Evolutionary conservation across 2,888 invertebrate genomes (phyloP).

Genomic region (Sinelater perroti): DNA sequence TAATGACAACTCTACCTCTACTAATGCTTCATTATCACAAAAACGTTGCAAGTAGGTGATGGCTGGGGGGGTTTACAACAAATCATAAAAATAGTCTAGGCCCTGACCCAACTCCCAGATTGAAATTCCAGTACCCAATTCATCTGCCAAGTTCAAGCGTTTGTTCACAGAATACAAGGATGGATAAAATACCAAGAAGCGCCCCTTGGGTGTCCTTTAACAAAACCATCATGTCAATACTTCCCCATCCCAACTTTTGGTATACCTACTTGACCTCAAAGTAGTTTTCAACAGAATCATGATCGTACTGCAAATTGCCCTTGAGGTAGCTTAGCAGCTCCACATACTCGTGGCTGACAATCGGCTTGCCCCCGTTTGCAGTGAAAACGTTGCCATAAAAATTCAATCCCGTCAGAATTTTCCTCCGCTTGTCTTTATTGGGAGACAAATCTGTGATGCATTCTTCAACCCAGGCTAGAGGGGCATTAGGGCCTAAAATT

Average conservation of each 20-base stretch:
- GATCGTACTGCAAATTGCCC: slow-evolving; percentile 80
- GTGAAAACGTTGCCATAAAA: slow-evolving; percentile 94
- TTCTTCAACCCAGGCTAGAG: slow-evolving; percentile 80
- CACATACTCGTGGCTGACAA: slow-evolving; percentile 81
- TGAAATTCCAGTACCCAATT: slow-evolving; percentile 85
- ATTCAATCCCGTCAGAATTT: slow-evolving; percentile 89
- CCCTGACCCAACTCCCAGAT: slow-evolving; percentile 98
- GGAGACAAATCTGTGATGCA: slow-evolving; percentile 81
- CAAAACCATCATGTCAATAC: not conserved
- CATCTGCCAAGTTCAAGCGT: slow-evolving; percentile 79
- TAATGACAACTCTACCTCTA: too few species aligned
- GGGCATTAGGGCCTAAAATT: slow-evolving; percentile 84
- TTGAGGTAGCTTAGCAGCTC: slow-evolving; percentile 78
- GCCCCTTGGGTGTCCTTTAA: slow-evolving; percentile 71
- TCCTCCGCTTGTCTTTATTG: slow-evolving; percentile 69
- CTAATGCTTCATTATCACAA: too few species aligned
- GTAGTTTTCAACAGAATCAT: slow-evolving; percentile 82
- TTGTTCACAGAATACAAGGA: slow-evolving; percentile 85
- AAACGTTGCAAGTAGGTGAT: not conserved
- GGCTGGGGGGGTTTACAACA: slow-evolving; percentile 75
- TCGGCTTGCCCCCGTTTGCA: slow-evolving; percentile 82
- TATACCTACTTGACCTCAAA: slow-evolving; percentile 81
- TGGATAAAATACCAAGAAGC: slow-evolving; percentile 87
- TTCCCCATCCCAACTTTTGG: not conserved
- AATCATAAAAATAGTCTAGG: slow-evolving; percentile 92